Conservation (phyloP, 2,888 invertebrate genomes). For the Thysanoteuthis rhombus region DNA sequence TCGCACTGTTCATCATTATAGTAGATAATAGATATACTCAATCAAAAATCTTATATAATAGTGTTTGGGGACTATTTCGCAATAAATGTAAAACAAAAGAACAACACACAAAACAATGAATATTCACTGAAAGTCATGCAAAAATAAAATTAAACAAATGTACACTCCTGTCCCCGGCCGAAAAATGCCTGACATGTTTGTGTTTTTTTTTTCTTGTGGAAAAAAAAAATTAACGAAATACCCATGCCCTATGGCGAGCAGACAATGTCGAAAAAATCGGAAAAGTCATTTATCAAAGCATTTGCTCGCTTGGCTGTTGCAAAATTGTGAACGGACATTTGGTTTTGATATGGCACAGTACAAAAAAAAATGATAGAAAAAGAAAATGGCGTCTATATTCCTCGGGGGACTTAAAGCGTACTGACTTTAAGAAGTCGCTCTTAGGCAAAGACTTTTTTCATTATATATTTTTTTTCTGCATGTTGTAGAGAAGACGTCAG, state of each 20-base stretch:
- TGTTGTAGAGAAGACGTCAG: neutral
- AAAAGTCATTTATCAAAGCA: neutral
- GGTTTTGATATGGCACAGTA: neutral
- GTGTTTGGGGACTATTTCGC: too few species aligned
- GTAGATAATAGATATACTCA: too few species aligned
- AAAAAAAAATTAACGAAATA: neutral
- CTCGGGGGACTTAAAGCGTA: too few species aligned
- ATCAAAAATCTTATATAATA: too few species aligned
- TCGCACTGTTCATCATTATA: too few species aligned
- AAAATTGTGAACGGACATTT: neutral
- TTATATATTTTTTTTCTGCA: too few species aligned
- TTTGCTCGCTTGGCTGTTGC: neutral
- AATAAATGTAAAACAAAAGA: too few species aligned
- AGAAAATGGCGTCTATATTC: neutral
- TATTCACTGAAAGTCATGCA: too few species aligned
- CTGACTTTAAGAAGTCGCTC: too few species aligned
- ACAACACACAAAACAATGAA: too few species aligned
- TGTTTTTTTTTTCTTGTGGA: neutral
- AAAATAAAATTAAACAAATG: too few species aligned
- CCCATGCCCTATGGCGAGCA: neutral
- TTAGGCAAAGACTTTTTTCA: too few species aligned
- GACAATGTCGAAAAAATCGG: constrained; percentile 12
- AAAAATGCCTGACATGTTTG: neutral
- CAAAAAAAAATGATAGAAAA: neutral
- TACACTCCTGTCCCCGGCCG: neutral